Percentiles rank a stretch among this genome's conserved stretches.
phyloP scores from a whole-genome alignment of 2,113 vertebrate genomes.

The Copsychus sechellarum region DNA sequence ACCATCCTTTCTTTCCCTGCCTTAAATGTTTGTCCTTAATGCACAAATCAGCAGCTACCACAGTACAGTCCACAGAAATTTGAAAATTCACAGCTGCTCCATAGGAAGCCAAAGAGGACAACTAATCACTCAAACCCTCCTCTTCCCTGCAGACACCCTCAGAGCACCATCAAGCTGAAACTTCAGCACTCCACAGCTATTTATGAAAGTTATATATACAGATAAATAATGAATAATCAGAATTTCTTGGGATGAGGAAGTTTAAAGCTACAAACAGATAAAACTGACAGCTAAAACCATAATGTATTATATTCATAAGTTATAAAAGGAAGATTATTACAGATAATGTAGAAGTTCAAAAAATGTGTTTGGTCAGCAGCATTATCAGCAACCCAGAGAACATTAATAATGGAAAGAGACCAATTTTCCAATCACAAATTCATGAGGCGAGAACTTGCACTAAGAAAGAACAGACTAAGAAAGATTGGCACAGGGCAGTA shows the following conservation, averaged over 20 bases:
- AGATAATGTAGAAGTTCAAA: not conserved
- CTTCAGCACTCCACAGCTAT: not conserved
- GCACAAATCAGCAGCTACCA: not conserved
- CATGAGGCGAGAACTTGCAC: not conserved
- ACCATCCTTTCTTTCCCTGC: not conserved
- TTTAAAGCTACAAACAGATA: not conserved
- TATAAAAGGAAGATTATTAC: fast-evolving
- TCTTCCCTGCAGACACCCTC: not conserved
- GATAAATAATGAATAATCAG: not conserved
- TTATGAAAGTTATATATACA: not conserved
- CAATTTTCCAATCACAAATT: not conserved
- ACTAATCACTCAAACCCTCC: not conserved
- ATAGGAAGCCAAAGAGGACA: not conserved
- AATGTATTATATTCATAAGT: not conserved
- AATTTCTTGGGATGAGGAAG: not conserved
- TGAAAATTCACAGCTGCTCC: not conserved
- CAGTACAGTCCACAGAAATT: not conserved
- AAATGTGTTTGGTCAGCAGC: not conserved
- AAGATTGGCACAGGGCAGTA: not conserved
- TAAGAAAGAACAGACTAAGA: not conserved
- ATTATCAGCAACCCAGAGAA: not conserved
- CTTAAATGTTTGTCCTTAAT: not conserved
- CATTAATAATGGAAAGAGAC: not conserved
- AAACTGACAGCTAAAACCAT: not conserved
- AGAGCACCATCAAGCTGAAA: not conserved